These are phyloP conservation scores for Rotaria macrura DNA, from an alignment of 2,888 invertebrate species.

Conservation along the genomic window DNA sequence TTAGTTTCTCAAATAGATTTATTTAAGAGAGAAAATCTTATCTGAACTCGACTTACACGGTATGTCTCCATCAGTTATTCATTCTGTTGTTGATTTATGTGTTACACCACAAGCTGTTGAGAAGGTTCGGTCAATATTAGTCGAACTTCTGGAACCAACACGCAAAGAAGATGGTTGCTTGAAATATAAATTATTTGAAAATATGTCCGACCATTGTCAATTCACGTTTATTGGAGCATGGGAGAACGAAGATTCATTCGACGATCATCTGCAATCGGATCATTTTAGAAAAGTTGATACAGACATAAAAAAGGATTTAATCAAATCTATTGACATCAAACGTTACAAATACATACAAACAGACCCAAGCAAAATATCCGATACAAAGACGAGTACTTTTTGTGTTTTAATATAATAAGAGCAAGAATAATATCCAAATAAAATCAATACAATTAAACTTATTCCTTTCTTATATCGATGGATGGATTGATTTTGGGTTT, in stretches of 20 bases:
- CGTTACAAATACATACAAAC: neutral
- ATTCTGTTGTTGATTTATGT: neutral
- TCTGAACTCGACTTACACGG: neutral
- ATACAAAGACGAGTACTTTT: neutral
- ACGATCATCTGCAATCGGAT: neutral
- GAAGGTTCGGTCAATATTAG: neutral
- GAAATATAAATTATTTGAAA: slow-evolving; percentile 6
- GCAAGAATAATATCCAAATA: neutral
- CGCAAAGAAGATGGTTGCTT: slow-evolving; percentile 5
- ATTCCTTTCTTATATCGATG: neutral
- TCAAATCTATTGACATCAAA: neutral
- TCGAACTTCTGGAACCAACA: neutral
- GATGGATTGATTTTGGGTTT: no score
- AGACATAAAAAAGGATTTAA: neutral
- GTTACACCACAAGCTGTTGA: neutral
- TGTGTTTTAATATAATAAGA: neutral
- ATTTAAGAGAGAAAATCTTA: neutral
- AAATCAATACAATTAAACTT: neutral
- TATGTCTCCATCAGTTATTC: neutral
- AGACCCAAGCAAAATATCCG: neutral
- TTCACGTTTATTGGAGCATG: neutral
- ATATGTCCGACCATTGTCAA: neutral
- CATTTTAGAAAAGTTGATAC: neutral
- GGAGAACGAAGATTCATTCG: neutral
- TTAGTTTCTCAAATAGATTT: neutral